Evolutionary conservation across 2,888 invertebrate species (phyloP), one percentile per base, ranked within the genome.

Genomic region (Limnephilus rhombicus): DNA sequence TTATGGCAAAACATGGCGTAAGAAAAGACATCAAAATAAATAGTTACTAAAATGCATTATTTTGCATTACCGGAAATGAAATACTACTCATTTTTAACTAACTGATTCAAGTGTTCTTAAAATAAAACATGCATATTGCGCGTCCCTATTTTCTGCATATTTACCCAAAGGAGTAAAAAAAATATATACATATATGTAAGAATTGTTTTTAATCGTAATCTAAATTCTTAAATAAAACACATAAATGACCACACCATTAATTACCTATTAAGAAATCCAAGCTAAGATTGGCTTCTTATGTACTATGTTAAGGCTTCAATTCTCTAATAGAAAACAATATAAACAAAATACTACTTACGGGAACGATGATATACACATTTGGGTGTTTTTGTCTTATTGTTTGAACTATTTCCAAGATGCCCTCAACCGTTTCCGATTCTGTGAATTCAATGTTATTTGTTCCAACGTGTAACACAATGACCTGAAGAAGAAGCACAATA

Each of bases 391-490:
- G 97, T 94, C 97, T 96, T 94, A 98, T 97, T 94, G 97, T 97
- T 94, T 97, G 96, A 92, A 98, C 97, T 94, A 98, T 98, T 95
- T 97, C 97, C 94, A 97, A 94, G 93, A 99, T 97, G 31, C 98
- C 99, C 94, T 98, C 98, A 92, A 97, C 97, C 89, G 99, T 97
- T 96, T 99, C 97, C 94, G 98, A 98, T n/a, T 98, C 97, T 68
- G 97, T 97, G 95, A 98, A 97, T 90, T 96, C 97, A 95, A 98
- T 97, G 96, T 99, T 99, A 95, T 98, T 99, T 92, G 99, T 98
- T 92, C 99, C 99, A 93, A 98, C 98, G 95, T 98, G 97, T 90
- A 99, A 95, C 91, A 99, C 98, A 94, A 99, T 97, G 45, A 98
- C 98, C 98, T 98, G 95, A 18, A 82, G 68, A 68, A 24, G n/a